Percentiles rank a stretch among this genome's conserved stretches.
Evolutionary conservation across 2,888 invertebrate species (phyloP).

Genomic region (Myopa tessellatipennis): DNA sequence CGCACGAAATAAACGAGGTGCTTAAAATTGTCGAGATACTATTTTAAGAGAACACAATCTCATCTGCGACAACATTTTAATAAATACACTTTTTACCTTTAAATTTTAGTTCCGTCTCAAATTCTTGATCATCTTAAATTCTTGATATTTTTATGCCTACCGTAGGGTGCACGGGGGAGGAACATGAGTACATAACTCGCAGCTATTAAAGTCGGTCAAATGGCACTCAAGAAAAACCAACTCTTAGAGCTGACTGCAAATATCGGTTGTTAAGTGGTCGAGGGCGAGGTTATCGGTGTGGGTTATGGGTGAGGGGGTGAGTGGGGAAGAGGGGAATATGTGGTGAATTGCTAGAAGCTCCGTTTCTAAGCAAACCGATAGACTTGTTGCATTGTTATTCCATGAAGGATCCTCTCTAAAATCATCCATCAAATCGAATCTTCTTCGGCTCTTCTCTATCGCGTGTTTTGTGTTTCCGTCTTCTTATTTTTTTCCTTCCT

Average conservation of each 20-base stretch:
- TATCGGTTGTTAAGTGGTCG: not conserved
- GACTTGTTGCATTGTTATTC: not conserved
- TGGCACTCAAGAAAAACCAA: not conserved
- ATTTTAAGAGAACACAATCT: too few species aligned
- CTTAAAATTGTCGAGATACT: too few species aligned
- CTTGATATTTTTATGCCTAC: too few species aligned
- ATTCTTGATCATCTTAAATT: too few species aligned
- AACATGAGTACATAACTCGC: not conserved
- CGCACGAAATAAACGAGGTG: too few species aligned
- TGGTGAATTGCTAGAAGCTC: not conserved
- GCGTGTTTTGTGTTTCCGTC: not conserved
- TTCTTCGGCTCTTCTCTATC: not conserved
- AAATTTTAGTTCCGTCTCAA: too few species aligned
- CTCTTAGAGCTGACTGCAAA: not conserved
- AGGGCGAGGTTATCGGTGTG: not conserved
- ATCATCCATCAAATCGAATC: not conserved
- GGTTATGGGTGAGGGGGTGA: not conserved
- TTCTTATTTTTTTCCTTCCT: too few species aligned
- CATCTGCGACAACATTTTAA: too few species aligned
- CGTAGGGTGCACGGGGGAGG: not conserved
- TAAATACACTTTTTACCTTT: too few species aligned
- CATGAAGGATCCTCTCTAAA: not conserved
- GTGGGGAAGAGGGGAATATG: not conserved
- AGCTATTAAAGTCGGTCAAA: constrained; percentile 4
- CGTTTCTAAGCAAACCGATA: too few species aligned